Conservation (phyloP, 2,888 invertebrate genomes). For the Cataglyphis albicans region DNA sequence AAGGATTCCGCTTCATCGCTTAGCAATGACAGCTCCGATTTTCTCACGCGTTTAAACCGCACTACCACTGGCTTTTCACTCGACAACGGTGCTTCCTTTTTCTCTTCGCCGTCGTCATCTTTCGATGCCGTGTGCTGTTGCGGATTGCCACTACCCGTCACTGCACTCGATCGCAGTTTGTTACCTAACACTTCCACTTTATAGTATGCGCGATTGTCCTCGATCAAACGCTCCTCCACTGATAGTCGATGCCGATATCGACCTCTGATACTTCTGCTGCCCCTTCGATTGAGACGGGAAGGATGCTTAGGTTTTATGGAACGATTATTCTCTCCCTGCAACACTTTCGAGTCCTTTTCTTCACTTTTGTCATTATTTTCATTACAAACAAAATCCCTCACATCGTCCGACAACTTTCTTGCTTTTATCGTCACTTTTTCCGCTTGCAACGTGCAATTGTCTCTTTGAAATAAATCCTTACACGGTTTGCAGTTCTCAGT, state of each 20-base stretch:
- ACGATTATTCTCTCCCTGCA: conserved; percentile 35
- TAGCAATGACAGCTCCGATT: conserved; percentile 91
- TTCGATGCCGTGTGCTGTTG: conserved; percentile 63
- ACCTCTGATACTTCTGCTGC: conserved; percentile 76
- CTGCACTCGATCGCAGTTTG: conserved; percentile 89
- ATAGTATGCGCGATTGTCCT: conserved; percentile 89
- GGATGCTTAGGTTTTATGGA: conserved; percentile 55
- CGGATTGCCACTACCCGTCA: conserved; percentile 71
- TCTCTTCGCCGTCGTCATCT: conserved; percentile 68
- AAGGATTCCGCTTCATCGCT: conserved; percentile 96
- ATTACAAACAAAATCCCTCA: conserved; percentile 61
- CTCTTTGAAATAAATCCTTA: conserved; percentile 49
- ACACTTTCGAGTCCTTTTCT: conserved; percentile 47
- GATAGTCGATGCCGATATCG: conserved; percentile 85
- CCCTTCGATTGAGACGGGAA: conserved; percentile 65
- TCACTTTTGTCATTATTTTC: conserved; percentile 64
- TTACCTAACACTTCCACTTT: conserved; percentile 91
- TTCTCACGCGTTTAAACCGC: conserved; percentile 91
- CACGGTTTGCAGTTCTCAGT: conserved; percentile 44
- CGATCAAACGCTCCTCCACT: conserved; percentile 87
- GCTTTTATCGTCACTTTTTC: conserved; percentile 31
- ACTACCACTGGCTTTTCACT: conserved; percentile 89
- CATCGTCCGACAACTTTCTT: conserved; percentile 43
- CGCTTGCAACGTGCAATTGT: conserved; percentile 44
- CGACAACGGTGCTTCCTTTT: conserved; percentile 81